Base-by-base conservation (phyloP, 2,797 vertebrate genomes). In the Hemibagrus guttatus region DNA sequence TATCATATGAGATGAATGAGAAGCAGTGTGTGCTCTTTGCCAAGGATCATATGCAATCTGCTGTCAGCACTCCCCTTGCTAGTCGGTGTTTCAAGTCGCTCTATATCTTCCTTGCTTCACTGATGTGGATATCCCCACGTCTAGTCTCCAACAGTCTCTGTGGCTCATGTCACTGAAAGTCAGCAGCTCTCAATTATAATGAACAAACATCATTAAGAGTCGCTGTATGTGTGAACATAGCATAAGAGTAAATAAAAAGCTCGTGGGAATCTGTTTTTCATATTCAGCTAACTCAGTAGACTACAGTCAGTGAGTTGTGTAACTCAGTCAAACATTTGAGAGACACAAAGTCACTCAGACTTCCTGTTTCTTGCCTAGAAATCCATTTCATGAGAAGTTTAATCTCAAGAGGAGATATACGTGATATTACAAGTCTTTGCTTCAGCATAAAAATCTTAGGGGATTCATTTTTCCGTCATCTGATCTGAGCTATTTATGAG, bases 401-500 rank as follows among this genome's bases (percentile, higher is more conserved):
- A 56, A 56, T 80, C 78, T n/a, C 54, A 42, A 46, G 13, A 61
- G 21, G 13, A 80, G 56, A 42, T 61, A 8, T 80, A 42, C 42
- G 5, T 42, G 78, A 80, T 80, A 79, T 39, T 79, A 61, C 35
- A 61, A 59, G 31, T 26, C 76, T 26, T 26, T 61, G 52, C n/a
- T 35, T 76, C 74, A 31, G 74, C 28, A 56, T 56, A 76, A 58
- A 59, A 39, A 79, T 59, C 19, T 39, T 19, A 39, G 1, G 35
- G 21, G 78, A 61, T 31, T 61, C 78, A 16, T 61, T 80, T 46
- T n/a, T 46, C 56, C 35, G 19, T 46, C 21, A 80, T 80, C 58
- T 80, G 35, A 80, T 80, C 58, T 80, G 52, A 78, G n/a, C 75
- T 56, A n/a, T 56, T 35, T 42, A n/a, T 42, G 58, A 61, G 23